Evolutionary conservation across 2,888 invertebrate species (phyloP).

Genomic region (Schrankia costaestrigalis): DNA sequence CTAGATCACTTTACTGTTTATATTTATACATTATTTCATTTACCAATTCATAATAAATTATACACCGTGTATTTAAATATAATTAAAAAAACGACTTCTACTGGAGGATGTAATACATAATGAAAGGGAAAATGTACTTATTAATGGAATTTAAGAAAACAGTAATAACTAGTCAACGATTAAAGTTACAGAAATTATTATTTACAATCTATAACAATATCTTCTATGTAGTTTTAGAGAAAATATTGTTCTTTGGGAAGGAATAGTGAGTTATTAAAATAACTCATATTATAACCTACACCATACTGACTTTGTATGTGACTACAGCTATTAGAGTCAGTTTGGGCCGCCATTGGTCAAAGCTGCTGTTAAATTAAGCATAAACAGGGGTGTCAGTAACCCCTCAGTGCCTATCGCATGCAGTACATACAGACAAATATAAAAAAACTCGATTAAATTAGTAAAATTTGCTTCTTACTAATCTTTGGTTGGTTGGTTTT

Average conservation of each 20-base stretch:
- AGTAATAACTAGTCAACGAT: slow-evolving; percentile 19
- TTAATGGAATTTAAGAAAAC: slow-evolving; percentile 17
- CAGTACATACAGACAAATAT: too few relatives aligned
- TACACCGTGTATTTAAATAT: slow-evolving; percentile 17
- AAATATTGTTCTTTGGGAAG: slow-evolving; percentile 30
- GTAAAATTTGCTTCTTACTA: too few relatives aligned
- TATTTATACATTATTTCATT: too few relatives aligned
- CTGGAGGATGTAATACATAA: slow-evolving; percentile 23
- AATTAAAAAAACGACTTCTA: slow-evolving; percentile 26
- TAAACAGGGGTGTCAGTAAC: too few relatives aligned
- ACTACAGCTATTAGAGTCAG: too few relatives aligned
- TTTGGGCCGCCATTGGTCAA: too few relatives aligned
- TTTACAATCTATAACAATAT: slow-evolving; percentile 20
- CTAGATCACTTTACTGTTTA: too few relatives aligned
- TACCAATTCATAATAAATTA: slow-evolving; percentile 6
- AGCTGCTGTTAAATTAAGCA: too few relatives aligned
- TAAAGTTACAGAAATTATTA: slow-evolving; percentile 16
- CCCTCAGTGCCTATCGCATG: too few relatives aligned
- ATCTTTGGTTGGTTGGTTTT: too few relatives aligned
- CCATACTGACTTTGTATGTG: slow-evolving; percentile 1
- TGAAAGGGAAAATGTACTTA: slow-evolving; percentile 14
- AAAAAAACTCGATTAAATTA: too few relatives aligned
- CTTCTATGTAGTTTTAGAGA: slow-evolving; percentile 12
- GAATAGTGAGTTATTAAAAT: slow-evolving; percentile 15
- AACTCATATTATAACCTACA: slow-evolving; percentile 4